A percentile compares a stretch with the other conserved stretches of the same genome.
phyloP scores from a whole-genome alignment of 2,113 vertebrate genomes.

The Drymodes brunneopygia region DNA sequence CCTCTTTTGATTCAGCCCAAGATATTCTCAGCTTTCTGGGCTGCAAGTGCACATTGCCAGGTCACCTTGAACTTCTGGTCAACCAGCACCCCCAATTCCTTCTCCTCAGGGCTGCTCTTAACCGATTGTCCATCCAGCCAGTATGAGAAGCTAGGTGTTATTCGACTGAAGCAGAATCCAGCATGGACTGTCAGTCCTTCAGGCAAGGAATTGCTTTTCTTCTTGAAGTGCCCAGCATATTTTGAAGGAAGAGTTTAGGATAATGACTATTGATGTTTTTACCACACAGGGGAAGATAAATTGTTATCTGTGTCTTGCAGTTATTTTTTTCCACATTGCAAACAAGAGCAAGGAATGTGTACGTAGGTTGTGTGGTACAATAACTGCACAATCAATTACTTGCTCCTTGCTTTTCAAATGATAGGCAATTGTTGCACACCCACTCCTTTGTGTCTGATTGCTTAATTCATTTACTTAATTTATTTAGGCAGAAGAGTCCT shows the following conservation, averaged over 20 bases:
- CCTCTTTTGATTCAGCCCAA: neutral
- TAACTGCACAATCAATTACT: slow-evolving; percentile 39
- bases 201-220: neutral
- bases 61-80: neutral
- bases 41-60: neutral
- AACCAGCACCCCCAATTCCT: neutral
- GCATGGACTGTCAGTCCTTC: neutral
- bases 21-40: neutral
- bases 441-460: slow-evolving; percentile 37
- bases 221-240: neutral
- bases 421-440: slow-evolving; percentile 11
- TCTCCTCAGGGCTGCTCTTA: neutral
- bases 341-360: neutral
- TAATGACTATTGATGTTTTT: neutral
- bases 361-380: neutral
- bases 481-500: slow-evolving; percentile 34
- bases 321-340: neutral
- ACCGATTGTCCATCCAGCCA: neutral
- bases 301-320: neutral
- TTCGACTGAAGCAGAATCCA: neutral
- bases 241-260: slow-evolving; percentile 2
- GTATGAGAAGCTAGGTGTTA: neutral
- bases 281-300: neutral
- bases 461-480: slow-evolving; percentile 55
- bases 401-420: slow-evolving; percentile 7